Base-by-base conservation (phyloP, 2,113 vertebrate species). In the Climacteris rufus region DNA sequence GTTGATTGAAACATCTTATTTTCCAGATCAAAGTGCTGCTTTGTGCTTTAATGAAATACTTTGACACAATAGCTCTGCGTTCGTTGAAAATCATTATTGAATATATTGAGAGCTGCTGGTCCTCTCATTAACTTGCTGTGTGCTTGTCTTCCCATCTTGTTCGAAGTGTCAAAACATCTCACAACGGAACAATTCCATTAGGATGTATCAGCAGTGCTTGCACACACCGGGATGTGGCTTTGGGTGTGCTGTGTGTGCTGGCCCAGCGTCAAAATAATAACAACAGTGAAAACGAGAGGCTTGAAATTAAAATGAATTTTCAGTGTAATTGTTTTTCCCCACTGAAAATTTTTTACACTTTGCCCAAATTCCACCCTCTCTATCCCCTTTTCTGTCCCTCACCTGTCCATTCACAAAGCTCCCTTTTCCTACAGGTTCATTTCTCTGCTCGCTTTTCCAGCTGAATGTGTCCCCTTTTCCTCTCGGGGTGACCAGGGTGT, bases 101-200 rank as follows among this genome's bases (percentile, higher is more conserved):
- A 77, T 72, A 69, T 72, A 83, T 65, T 53, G 85, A 72, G 88
- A 88, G 49, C 49, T 27, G 37, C 90, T 76, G 70, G 82, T 72
- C 95, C 66, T 80, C 83, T 93, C 72, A 88, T 97, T 86, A 93
- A 87, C 28, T 90, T 40, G 30, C 75, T 30, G 66, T 16, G 54
- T 45, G 82, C 78, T 91, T 79, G 57, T 68, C 92, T 87, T 85
- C 90, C 74, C 53, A 1, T 49, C 88, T 90, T 61, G 59, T 90
- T 94, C 71, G 18, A 64, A 80, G 66, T 80, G 88, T 90, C 95
- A 96, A 96, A 97, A 93, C 90, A 88, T 80, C 77, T 92, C 88
- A 50, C 22, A n/a, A 24, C 1, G 2, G 44, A 94, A 69, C 42
- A 95, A 45, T 65, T 83, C 50, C 27, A 30, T 80, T 61, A 85